These are phyloP conservation scores for Phortica variegata DNA, from an alignment of 1,140 invertebrate genomes.

Conservation along the genomic window DNA sequence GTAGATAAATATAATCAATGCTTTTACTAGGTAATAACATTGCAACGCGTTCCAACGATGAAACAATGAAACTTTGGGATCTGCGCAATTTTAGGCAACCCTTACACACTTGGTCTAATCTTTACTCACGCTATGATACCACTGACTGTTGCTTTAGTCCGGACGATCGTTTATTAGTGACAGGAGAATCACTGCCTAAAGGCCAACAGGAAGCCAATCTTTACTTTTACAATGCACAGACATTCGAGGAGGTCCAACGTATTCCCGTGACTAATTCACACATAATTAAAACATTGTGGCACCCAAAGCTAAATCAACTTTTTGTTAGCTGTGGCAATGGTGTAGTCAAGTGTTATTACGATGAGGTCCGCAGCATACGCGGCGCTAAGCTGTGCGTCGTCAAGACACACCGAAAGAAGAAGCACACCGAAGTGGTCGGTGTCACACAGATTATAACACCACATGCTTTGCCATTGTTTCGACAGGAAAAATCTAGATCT, in stretches of 20 bases:
- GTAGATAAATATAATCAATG: background rate
- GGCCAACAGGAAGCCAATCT: conserved; percentile 72
- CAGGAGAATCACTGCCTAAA: conserved; percentile 80
- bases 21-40: conserved; percentile 56
- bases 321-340: conserved; percentile 93
- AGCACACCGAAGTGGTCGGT: conserved; percentile 82
- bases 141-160: conserved; percentile 84
- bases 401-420: conserved; percentile 76
- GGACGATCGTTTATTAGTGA: conserved; percentile 85
- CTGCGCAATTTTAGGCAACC: conserved; percentile 80
- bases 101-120: conserved; percentile 66
- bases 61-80: conserved; percentile 96
- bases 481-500: conserved; percentile 87
- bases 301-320: conserved; percentile 95
- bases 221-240: conserved; percentile 79
- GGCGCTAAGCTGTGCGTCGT: conserved; percentile 90
- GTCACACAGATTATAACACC: conserved; percentile 96
- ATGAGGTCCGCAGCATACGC: conserved; percentile 78
- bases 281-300: conserved; percentile 90
- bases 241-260: conserved; percentile 73
- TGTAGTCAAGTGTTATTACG: conserved; percentile 86
- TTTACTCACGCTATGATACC: conserved; percentile 86
- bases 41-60: conserved; percentile 84
- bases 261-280: conserved; percentile 78
- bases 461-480: conserved; percentile 93